phyloP scores from a whole-genome alignment of 2,888 invertebrate species.

The Lottia scabra region DNA sequence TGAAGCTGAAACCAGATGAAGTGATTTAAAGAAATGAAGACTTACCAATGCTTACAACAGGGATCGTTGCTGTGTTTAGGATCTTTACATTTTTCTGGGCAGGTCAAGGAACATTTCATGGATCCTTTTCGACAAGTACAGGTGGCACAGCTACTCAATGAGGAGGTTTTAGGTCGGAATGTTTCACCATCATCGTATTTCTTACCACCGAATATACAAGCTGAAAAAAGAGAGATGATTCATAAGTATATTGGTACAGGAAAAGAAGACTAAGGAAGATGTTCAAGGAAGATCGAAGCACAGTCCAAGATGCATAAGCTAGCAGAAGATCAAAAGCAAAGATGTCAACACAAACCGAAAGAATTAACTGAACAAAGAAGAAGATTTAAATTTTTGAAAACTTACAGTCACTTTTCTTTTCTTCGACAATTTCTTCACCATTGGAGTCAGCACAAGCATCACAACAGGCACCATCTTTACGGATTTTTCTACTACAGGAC shows the following conservation, averaged over 20 bases:
- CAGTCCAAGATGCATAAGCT: too few species aligned
- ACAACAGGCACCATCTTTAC: constrained; percentile 27
- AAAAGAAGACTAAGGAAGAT: too few species aligned
- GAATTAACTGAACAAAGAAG: background rate
- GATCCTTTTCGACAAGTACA: background rate
- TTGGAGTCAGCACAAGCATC: constrained; percentile 24
- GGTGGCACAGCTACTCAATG: background rate
- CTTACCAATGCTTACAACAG: constrained; percentile 1
- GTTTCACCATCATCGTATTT: constrained; percentile 43
- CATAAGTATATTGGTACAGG: too few species aligned
- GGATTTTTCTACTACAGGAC: constrained; percentile 22
- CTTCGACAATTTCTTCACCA: background rate
- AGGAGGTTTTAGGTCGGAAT: background rate
- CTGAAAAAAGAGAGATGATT: constrained; percentile 64
- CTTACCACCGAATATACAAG: constrained; percentile 77
- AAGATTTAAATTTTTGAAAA: too few species aligned
- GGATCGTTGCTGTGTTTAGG: background rate
- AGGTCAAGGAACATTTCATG: constrained; percentile 4
- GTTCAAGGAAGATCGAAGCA: too few species aligned
- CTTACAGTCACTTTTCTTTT: constrained; percentile 6
- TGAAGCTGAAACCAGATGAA: too few species aligned
- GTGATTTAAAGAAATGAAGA: background rate
- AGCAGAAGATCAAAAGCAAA: too few species aligned
- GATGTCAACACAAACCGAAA: too few species aligned
- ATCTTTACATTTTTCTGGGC: background rate